These are phyloP conservation scores for Nomada fabriciana DNA, from an alignment of 2,888 invertebrate species.

Conservation along the genomic window DNA sequence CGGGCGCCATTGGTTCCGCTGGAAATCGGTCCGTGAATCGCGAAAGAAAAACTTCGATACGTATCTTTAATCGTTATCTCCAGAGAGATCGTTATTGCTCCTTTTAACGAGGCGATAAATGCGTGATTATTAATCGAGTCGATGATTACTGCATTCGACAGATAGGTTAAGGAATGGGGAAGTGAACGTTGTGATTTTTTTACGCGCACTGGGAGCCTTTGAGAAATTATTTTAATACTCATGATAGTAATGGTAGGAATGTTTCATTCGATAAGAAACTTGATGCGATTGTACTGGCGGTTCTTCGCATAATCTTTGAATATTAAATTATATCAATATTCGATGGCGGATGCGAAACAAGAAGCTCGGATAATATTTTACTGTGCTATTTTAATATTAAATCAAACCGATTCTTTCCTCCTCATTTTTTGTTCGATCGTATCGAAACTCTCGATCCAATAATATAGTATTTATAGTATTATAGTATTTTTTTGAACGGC, in stretches of 20 bases:
- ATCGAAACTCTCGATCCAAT: too few relatives aligned
- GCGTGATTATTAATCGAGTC: conserved; percentile 12
- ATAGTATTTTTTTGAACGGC: too few relatives aligned
- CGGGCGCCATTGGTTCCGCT: conserved; percentile 34
- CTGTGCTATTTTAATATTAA: too few relatives aligned
- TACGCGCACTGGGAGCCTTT: background rate
- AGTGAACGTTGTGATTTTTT: conserved; percentile 1
- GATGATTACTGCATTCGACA: background rate
- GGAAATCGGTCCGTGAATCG: conserved; percentile 18
- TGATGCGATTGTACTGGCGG: background rate
- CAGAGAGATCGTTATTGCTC: conserved; percentile 17
- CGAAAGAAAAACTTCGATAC: background rate
- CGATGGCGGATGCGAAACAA: too few relatives aligned
- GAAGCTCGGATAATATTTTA: too few relatives aligned
- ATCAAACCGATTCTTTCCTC: too few relatives aligned
- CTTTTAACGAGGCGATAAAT: conserved; percentile 21
- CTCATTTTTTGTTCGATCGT: too few relatives aligned
- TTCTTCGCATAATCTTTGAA: too few relatives aligned
- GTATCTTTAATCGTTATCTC: conserved; percentile 21
- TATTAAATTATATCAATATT: too few relatives aligned
- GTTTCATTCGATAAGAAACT: background rate
- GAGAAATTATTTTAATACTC: background rate
- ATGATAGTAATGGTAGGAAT: background rate
- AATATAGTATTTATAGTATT: too few relatives aligned
- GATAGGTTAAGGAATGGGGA: conserved; percentile 5